Percentiles rank a stretch among this genome's conserved stretches.
phyloP scores from a whole-genome alignment of 2,113 vertebrate species.

The Menura novaehollandiae region DNA sequence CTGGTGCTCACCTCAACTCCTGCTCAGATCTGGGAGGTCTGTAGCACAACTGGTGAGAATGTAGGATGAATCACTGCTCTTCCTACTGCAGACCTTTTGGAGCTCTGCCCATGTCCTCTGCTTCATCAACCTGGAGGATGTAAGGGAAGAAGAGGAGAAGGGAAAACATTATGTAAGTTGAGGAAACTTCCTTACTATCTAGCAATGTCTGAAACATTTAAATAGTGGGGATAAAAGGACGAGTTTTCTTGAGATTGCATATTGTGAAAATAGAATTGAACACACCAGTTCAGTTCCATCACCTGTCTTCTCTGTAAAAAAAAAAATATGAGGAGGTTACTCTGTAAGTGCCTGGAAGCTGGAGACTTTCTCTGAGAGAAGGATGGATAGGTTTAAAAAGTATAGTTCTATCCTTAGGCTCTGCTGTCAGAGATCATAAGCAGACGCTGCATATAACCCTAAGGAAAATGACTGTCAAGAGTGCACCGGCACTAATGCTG shows the following conservation, averaged over 20 bases:
- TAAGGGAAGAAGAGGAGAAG: neutral
- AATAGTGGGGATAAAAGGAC: neutral
- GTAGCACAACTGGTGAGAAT: neutral
- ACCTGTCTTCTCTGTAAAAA: neutral
- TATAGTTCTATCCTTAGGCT: neutral
- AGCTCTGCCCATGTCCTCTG: neutral
- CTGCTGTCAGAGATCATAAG: neutral
- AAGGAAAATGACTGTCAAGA: neutral
- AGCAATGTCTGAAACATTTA: neutral
- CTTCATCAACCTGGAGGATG: neutral
- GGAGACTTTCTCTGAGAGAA: neutral
- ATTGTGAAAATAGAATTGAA: neutral
- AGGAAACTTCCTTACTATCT: neutral
- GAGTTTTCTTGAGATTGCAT: neutral
- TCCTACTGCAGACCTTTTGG: neutral
- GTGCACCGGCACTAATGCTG: rapidly evolving
- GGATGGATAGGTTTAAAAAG: neutral
- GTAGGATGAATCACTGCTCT: neutral
- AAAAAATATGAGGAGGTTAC: neutral
- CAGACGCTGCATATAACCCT: neutral
- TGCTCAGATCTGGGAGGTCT: neutral
- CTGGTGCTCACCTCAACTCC: neutral
- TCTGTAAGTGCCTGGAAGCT: neutral
- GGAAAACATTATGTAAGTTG: neutral
- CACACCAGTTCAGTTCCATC: neutral